These are phyloP conservation scores for Euglossa dilemma DNA, from an alignment of 1,140 invertebrate species.

Conservation along the genomic window DNA sequence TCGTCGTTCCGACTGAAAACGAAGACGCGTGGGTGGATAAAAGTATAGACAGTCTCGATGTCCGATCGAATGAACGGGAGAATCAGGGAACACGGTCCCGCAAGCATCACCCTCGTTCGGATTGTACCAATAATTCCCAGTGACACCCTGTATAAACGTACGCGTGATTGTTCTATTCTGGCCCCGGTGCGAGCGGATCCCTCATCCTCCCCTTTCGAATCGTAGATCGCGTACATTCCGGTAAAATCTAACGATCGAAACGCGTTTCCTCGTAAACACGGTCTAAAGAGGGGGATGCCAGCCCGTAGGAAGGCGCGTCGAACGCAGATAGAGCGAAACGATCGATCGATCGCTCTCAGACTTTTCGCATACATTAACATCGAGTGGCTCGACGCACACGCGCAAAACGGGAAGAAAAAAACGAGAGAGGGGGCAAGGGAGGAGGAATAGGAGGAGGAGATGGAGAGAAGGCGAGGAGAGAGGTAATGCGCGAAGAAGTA, in stretches of 20 bases:
- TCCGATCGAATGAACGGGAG: too few species aligned
- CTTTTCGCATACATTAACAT: constrained; percentile 22
- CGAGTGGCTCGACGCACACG: neutral
- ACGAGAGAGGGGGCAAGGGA: too few species aligned
- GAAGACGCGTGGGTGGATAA: too few species aligned
- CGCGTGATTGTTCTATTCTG: neutral
- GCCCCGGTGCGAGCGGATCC: neutral
- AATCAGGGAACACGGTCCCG: too few species aligned
- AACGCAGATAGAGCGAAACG: neutral
- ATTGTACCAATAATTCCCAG: neutral
- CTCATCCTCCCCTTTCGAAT: too few species aligned
- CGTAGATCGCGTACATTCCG: neutral
- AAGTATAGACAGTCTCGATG: too few species aligned
- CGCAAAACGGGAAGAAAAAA: neutral
- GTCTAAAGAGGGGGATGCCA: neutral
- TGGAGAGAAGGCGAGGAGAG: neutral
- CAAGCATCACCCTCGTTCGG: neutral
- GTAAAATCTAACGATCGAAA: neutral
- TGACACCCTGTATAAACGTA: too few species aligned
- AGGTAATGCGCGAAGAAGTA: neutral
- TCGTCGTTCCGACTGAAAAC: too few species aligned
- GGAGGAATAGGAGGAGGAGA: neutral
- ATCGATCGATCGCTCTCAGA: constrained; percentile 36
- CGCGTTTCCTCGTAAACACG: neutral
- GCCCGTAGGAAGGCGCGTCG: neutral